A percentile compares a stretch with the other conserved stretches of the same genome.
Evolutionary conservation across 1,140 invertebrate genomes (phyloP).

Genomic region (Cheumatopsyche charites): DNA sequence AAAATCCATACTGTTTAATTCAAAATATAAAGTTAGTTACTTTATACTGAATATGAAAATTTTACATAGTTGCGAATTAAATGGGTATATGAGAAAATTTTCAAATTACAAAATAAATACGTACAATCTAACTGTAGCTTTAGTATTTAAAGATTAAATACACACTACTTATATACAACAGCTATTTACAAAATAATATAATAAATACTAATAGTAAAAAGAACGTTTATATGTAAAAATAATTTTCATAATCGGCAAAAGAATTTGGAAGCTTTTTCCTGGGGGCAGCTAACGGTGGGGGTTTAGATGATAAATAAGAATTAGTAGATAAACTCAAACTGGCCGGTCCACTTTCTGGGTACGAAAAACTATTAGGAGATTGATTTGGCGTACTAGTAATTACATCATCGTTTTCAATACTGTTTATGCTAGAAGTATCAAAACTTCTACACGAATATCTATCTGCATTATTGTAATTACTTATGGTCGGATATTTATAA

Average conservation of each 20-base stretch:
- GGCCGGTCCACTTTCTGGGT: slow-evolving; percentile 23
- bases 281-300: slow-evolving; percentile 52
- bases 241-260: slow-evolving; percentile 67
- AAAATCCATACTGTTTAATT: too few species aligned
- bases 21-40: too few species aligned
- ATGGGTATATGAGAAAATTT: too few species aligned
- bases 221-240: slow-evolving; percentile 63
- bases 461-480: slow-evolving; percentile 52
- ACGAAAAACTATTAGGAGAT: slow-evolving; percentile 48
- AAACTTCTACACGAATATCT: slow-evolving; percentile 42
- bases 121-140: too few species aligned
- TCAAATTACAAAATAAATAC: too few species aligned
- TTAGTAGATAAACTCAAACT: slow-evolving; percentile 55
- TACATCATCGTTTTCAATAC: slow-evolving; percentile 43
- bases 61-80: too few species aligned
- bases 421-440: slow-evolving; percentile 45
- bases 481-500: slow-evolving; percentile 61
- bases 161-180: too few species aligned
- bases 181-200: too few species aligned
- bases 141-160: too few species aligned
- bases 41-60: too few species aligned
- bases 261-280: slow-evolving; percentile 50
- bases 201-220: too few species aligned
- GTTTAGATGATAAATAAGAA: slow-evolving; percentile 52
- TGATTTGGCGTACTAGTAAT: slow-evolving; percentile 46